Percentiles rank a stretch among this genome's conserved stretches.
Evolutionary conservation across 2,113 vertebrate genomes (phyloP).

Genomic region (Chlorodrepanis virens): DNA sequence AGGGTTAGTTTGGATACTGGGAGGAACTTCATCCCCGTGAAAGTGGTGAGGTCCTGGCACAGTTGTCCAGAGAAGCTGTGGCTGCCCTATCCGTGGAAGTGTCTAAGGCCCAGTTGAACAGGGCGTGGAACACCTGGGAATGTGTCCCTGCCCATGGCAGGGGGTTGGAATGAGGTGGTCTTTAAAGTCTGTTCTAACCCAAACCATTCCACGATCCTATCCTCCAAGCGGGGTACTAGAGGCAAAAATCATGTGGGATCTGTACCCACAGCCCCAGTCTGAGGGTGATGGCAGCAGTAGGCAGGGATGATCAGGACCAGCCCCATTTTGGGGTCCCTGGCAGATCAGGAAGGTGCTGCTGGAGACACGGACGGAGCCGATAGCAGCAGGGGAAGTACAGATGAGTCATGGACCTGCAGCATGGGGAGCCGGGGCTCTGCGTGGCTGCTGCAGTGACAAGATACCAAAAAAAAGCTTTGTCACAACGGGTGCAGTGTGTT

Average conservation of each 20-base stretch:
- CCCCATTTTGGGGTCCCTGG: background rate
- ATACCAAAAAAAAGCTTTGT: background rate
- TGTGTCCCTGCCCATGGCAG: background rate
- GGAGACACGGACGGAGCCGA: background rate
- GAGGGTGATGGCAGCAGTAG: accelerated
- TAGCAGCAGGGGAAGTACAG: background rate
- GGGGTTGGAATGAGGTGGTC: background rate
- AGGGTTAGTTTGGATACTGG: background rate
- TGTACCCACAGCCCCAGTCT: background rate
- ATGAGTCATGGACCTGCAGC: background rate
- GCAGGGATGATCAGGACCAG: background rate
- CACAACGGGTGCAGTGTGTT: background rate
- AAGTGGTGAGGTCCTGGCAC: background rate
- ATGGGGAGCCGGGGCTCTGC: background rate
- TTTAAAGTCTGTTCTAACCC: background rate
- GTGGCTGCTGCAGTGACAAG: background rate
- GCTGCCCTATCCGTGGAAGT: background rate
- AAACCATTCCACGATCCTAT: background rate
- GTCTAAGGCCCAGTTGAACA: background rate
- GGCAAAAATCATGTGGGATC: accelerated
- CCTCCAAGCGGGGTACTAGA: background rate
- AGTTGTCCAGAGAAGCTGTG: background rate
- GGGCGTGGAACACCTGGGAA: background rate
- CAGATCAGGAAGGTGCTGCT: background rate
- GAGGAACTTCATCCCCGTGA: background rate